A percentile compares a stretch with the other conserved stretches of the same genome.
phyloP scores from a whole-genome alignment of 2,888 invertebrate species.

The Drosophila antonietae region DNA sequence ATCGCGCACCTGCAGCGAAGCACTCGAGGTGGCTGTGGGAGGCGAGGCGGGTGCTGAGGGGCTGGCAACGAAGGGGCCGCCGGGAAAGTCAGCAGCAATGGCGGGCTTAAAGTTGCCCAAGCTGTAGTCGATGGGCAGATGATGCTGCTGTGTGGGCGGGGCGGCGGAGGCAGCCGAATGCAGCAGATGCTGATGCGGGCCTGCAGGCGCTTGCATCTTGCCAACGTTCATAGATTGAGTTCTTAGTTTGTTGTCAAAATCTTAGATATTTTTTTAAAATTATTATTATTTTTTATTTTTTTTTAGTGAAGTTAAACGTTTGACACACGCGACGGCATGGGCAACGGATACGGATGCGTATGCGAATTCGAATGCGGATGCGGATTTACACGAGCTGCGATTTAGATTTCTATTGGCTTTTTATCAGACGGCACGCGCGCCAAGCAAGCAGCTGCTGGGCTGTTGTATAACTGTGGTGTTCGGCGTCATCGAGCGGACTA shows the following conservation, averaged over 20 bases:
- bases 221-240: constrained; percentile 75
- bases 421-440: constrained; percentile 47
- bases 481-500: constrained; percentile 83
- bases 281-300: neutral
- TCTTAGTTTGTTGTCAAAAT: neutral
- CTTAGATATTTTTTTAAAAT: constrained; percentile 3
- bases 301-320: constrained; percentile 12
- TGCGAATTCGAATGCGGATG: constrained; percentile 21
- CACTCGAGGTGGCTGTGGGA: constrained; percentile 38
- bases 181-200: constrained; percentile 64
- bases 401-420: constrained; percentile 52
- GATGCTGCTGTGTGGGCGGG: constrained; percentile 70
- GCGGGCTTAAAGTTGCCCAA: constrained; percentile 83
- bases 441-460: constrained; percentile 58
- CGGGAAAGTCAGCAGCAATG: constrained; percentile 82
- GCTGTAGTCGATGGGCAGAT: constrained; percentile 83
- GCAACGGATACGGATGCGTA: constrained; percentile 16
- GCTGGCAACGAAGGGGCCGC: constrained; percentile 73
- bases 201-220: constrained; percentile 71
- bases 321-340: constrained; percentile 47
- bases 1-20: constrained; percentile 81
- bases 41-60: constrained; percentile 59
- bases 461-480: constrained; percentile 69
- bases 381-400: constrained; percentile 49
- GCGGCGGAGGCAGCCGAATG: constrained; percentile 57